Conservation (phyloP, 2,113 vertebrate genomes). For the Arenaria interpres region DNA sequence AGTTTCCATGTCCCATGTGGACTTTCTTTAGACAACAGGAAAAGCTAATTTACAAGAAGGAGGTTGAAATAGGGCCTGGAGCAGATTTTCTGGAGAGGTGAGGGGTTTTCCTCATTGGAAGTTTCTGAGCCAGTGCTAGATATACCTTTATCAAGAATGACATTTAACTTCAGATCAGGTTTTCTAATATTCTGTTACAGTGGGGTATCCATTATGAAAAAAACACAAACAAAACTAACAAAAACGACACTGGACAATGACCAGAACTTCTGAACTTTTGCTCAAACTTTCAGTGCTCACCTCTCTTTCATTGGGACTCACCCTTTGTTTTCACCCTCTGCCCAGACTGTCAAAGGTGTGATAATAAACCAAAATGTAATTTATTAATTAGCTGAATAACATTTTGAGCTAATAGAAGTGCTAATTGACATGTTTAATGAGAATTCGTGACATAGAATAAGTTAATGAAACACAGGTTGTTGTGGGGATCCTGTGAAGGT, state of each 20-base stretch:
- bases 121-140: neutral
- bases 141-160: neutral
- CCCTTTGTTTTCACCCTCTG: neutral
- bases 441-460: neutral
- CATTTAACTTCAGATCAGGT: neutral
- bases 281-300: neutral
- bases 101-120: neutral
- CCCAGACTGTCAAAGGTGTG: neutral
- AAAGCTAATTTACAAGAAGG: neutral
- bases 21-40: neutral
- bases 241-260: fast-evolving
- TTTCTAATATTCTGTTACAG: neutral
- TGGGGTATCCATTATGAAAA: neutral
- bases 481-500: neutral
- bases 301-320: neutral
- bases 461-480: neutral
- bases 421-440: neutral
- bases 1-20: neutral
- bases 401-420: neutral
- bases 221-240: too few species aligned
- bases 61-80: neutral
- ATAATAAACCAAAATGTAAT: neutral
- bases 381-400: neutral
- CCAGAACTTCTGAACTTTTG: neutral
- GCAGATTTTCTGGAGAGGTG: neutral